phyloP scores from a whole-genome alignment of 2,113 vertebrate genomes.

The Conger conger region DNA sequence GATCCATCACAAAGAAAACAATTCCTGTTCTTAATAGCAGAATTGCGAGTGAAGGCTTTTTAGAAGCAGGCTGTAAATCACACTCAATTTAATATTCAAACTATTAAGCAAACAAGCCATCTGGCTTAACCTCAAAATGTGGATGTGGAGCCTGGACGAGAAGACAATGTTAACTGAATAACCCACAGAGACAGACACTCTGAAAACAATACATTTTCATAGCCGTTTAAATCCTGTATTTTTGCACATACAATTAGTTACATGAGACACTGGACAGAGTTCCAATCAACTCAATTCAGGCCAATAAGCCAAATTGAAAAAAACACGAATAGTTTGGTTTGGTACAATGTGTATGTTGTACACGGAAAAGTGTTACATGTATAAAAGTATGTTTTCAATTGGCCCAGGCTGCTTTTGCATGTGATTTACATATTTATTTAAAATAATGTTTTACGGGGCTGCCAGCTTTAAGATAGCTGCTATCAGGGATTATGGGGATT shows the following conservation, averaged over 20 bases:
- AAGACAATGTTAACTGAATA: slow-evolving; percentile 46
- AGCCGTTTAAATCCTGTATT: slow-evolving; percentile 31
- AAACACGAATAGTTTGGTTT: not conserved
- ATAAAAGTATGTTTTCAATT: too few species aligned
- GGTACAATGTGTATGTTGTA: too few species aligned
- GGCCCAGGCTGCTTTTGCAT: too few species aligned
- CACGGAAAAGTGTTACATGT: too few species aligned
- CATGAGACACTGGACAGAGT: not conserved
- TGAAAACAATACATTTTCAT: slow-evolving; percentile 19
- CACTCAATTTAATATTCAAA: slow-evolving; percentile 50
- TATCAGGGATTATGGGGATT: too few species aligned
- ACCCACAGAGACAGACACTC: slow-evolving; percentile 39
- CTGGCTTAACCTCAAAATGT: slow-evolving; percentile 55
- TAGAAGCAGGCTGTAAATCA: slow-evolving; percentile 48
- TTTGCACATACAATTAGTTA: not conserved
- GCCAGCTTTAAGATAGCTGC: too few species aligned
- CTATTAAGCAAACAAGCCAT: slow-evolving; percentile 52
- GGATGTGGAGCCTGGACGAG: slow-evolving; percentile 33
- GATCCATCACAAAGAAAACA: not conserved
- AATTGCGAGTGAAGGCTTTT: slow-evolving; percentile 25
- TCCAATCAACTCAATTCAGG: too few species aligned
- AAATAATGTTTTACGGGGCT: too few species aligned
- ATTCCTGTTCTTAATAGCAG: slow-evolving; percentile 5
- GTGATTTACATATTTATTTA: too few species aligned
- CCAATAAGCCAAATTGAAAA: not conserved